Evolutionary conservation across 2,113 vertebrate genomes (phyloP).

Genomic region (Pteronura brasiliensis): DNA sequence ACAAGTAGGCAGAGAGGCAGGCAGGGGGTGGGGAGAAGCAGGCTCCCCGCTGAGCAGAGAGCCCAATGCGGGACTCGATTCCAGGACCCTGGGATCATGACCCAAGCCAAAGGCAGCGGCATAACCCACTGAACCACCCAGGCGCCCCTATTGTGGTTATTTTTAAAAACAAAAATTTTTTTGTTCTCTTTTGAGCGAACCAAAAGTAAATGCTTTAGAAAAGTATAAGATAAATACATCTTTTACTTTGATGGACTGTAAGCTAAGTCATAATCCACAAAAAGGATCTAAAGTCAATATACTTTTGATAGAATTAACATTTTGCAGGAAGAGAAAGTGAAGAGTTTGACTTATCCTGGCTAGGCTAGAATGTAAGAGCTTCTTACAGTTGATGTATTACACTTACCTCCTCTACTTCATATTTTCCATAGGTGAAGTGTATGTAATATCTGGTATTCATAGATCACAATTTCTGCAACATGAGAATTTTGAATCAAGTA

Average conservation of each 20-base stretch:
- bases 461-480: neutral
- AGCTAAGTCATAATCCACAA: neutral
- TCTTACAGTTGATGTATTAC: neutral
- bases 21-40: no score
- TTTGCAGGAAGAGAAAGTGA: neutral
- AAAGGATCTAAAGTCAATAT: neutral
- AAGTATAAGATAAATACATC: neutral
- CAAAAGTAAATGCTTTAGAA: neutral
- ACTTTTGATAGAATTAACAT: slow-evolving; percentile 1
- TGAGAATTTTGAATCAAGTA: neutral
- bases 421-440: slow-evolving; percentile 1
- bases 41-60: no score
- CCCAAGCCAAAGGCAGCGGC: no score
- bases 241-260: neutral
- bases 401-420: neutral
- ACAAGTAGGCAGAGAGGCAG: no score
- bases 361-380: neutral
- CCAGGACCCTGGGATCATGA: no score
- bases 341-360: neutral
- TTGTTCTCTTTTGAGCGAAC: neutral
- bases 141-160: neutral
- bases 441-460: neutral
- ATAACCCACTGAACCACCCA: no score
- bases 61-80: no score
- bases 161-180: neutral